A percentile compares a stretch with the other conserved stretches of the same genome.
phyloP scores from a whole-genome alignment of 37 sponge, comb jelly and placozoan genomes.

The Amphimedon queenslandica region DNA sequence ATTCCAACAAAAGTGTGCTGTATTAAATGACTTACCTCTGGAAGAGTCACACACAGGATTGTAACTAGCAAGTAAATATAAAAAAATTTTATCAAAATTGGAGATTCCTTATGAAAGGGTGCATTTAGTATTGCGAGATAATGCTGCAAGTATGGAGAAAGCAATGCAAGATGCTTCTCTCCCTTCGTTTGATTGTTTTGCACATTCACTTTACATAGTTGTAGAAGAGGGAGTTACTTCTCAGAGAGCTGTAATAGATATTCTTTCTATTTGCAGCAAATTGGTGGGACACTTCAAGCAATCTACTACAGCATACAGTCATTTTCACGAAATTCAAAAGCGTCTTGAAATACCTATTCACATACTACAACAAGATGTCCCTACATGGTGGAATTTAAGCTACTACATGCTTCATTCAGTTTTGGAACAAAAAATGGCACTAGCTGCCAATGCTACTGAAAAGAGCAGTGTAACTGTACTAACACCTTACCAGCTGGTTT shows the following conservation, averaged over 20 bases:
- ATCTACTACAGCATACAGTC: not conserved
- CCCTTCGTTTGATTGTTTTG: constrained; percentile 22
- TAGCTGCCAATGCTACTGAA: too few species aligned
- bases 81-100: constrained; percentile 25
- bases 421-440: constrained; percentile 16
- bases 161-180: constrained; percentile 18
- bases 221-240: constrained; percentile 31
- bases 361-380: constrained; percentile 5
- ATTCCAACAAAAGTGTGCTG: constrained; percentile 23
- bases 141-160: constrained; percentile 36
- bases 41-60: constrained; percentile 26
- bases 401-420: constrained; percentile 6
- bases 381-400: constrained; percentile 6
- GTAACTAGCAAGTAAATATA: constrained; percentile 4
- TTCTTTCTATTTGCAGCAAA: constrained; percentile 17
- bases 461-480: too few species aligned
- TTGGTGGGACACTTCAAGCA: constrained; percentile 46
- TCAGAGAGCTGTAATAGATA: constrained; percentile 30
- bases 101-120: constrained; percentile 14
- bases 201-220: constrained; percentile 29
- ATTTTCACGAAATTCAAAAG: constrained; percentile 1
- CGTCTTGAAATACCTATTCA: constrained; percentile 10
- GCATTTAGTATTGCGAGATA: constrained; percentile 25
- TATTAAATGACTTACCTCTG: constrained; percentile 15
- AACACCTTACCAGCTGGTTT: too few species aligned